Base-by-base conservation (phyloP, 2,113 vertebrate genomes). In the Typhlomys cinereus region DNA sequence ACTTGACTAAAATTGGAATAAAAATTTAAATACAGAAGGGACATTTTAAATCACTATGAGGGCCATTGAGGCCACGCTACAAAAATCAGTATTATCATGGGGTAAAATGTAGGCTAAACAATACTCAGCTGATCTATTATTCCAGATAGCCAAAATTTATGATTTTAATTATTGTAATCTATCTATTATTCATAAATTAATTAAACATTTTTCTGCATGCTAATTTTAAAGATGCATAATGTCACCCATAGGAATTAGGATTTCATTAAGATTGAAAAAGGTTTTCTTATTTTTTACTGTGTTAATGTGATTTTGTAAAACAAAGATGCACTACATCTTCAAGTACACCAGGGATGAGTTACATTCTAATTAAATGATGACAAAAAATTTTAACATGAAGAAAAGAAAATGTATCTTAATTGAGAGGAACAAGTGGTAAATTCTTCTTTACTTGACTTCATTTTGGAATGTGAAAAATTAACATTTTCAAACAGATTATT, bases 301-400 rank as follows among this genome's bases (percentile, higher is more conserved):
- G 20, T 21, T 80, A 21, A 62, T 29, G 15, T 29, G 8, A 71
- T 81, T 88, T 59, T 59, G 20, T 75, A 75, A 67, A 82, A 66
- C 48, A 46, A 20, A 92, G 69, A n/a, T 31, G 54, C 1, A 46
- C 7, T 67, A 13, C 39, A 67, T 74, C 18, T 46, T 36, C 41
- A 64, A 64, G 6, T 27, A 64, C 6, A 71, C 44, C n/a, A 14
- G 23, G 4, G 12, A 31, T 57, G 54, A 73, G 48, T 29, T 46
- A 15, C 52, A 39, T 12, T 92, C 66, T 80, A 80, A 73, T 87
- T 87, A 70, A 92, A 73, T 36, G 29, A 36, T 27, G 12, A 92
- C 25, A 4, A 54, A 82, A 66, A 23, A 36, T 39, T 81, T 54
- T 21, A 36, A 73, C 8, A 27, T 61, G 14, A 36, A 23, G 54